Evolutionary conservation across 1,140 invertebrate species (phyloP), one percentile per base, ranked within the genome.

Genomic region (Pomacea maculata): DNA sequence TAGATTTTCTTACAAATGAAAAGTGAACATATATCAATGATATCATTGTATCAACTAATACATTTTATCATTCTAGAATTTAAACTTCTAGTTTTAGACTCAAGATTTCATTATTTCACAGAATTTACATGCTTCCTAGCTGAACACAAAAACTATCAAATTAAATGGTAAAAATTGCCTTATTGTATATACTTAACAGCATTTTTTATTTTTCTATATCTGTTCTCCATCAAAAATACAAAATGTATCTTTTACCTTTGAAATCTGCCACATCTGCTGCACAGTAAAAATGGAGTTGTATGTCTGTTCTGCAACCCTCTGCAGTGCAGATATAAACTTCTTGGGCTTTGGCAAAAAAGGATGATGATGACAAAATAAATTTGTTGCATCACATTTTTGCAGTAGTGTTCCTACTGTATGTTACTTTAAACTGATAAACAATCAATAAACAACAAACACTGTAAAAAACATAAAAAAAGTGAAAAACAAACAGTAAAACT

Each of bases 191-290:
- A 61, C 57, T 61, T 61, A 4, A 61, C 11, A 61, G 15, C 8
- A 61, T 0, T 11, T 61, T 61, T 57, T 57, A 10, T 57, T 61
- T 61, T 61, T 61, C 57, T 61, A 61, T 61, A 17, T 45, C 34
- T 45, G 6, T 45, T 45, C 34, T 45, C 34, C 34, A 45, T 45
- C 34, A 17, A 14, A 61, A 61, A 17, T 9, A 17, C 57, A 61
- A 14, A 14, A 11, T 14, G 9, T 61, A 9, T 61, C 57, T 17
- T 61, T 61, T 84, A 91, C 91, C 86, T 89, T 88, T 9, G 94
- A 94, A 8, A 96, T 92, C 82, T 94, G 93, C 84, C 94, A 94
- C 87, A 98, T 94, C 90, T 97, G 95, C 54, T 94, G 93, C 70
- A 94, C 92, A 11, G 94, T 94, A 89, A 97, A 97, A 29, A 95